These are phyloP conservation scores for Helogale parvula DNA, from an alignment of 2,113 vertebrate genomes.

Conservation along the genomic window DNA sequence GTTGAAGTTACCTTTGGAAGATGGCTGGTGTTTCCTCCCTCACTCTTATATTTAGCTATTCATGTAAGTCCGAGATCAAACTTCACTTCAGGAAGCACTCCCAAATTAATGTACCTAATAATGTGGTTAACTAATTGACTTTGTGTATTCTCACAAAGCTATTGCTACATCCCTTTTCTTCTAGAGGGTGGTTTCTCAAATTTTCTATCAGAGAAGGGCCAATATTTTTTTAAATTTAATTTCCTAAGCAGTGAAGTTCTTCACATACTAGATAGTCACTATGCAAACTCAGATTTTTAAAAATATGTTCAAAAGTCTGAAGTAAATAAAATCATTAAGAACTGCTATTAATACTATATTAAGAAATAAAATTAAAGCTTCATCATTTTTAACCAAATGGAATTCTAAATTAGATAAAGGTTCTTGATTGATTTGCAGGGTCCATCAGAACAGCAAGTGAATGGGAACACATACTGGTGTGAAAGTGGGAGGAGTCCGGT, in stretches of 20 bases:
- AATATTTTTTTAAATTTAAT: background rate
- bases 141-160: background rate
- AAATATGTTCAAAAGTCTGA: background rate
- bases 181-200: background rate
- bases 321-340: background rate
- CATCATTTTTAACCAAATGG: background rate
- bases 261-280: background rate
- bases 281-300: slow-evolving; percentile 16
- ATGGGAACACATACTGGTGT: no score
- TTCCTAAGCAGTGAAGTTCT: background rate
- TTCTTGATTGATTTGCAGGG: background rate
- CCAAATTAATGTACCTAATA: background rate
- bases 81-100: background rate
- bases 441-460: no score
- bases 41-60: background rate
- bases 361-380: background rate
- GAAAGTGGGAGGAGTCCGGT: background rate
- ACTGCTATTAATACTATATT: background rate
- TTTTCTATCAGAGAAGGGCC: background rate
- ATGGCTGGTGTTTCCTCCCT: background rate
- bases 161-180: background rate
- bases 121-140: background rate
- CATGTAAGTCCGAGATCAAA: background rate
- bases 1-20: background rate
- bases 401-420: background rate